A percentile compares a stretch with the other conserved stretches of the same genome.
Evolutionary conservation across 2,888 invertebrate species (phyloP).

Genomic region (Gymnocheta viridis): DNA sequence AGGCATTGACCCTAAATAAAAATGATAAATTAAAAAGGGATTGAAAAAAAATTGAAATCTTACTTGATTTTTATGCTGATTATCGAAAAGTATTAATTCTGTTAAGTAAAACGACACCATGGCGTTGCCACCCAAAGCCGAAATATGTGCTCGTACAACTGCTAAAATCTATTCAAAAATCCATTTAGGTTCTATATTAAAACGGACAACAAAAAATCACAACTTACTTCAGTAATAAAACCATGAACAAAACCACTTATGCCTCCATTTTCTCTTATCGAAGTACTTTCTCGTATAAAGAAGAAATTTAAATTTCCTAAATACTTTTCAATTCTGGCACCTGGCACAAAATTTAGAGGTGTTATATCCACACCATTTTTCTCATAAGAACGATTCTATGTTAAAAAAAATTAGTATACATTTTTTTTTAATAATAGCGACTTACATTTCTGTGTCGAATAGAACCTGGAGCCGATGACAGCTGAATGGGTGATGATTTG

Average conservation of each 20-base stretch:
- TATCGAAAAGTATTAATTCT: constrained; percentile 94
- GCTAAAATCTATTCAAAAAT: constrained; percentile 85
- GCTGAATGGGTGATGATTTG: constrained; percentile 84
- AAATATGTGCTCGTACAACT: constrained; percentile 95
- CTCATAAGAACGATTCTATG: constrained; percentile 80
- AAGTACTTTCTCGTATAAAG: constrained; percentile 96
- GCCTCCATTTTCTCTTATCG: constrained; percentile 94
- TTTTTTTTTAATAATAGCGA: neutral
- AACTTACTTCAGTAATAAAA: constrained; percentile 92
- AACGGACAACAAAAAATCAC: neutral
- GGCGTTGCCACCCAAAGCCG: constrained; percentile 96
- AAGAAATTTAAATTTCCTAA: constrained; percentile 96
- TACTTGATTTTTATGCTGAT: constrained; percentile 98
- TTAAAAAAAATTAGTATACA: neutral
- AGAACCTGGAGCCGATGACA: constrained; percentile 72
- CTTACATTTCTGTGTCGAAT: constrained; percentile 62
- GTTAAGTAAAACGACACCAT: constrained; percentile 97
- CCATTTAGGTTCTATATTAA: neutral
- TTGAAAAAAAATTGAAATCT: constrained; percentile 53
- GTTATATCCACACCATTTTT: constrained; percentile 89
- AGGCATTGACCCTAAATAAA: constrained; percentile 93
- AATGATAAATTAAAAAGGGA: constrained; percentile 18
- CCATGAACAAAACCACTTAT: constrained; percentile 97
- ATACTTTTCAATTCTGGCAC: constrained; percentile 89
- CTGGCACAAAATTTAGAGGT: constrained; percentile 90